Percentiles rank a stretch among this genome's conserved stretches.
Conservation (phyloP, 2,797 vertebrate species). For the Carcharodon carcharias region DNA sequence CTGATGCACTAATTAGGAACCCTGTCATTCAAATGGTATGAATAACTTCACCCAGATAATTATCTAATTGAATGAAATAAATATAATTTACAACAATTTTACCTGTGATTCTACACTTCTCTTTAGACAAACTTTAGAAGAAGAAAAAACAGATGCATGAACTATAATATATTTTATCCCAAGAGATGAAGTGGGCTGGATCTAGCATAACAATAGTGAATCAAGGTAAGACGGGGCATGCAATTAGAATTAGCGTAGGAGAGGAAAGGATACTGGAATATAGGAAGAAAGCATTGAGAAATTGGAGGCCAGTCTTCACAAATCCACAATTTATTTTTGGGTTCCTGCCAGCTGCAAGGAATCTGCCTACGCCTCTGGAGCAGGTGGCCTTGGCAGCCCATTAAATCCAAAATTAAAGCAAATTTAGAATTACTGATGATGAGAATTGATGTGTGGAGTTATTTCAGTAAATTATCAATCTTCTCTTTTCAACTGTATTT, state of each 20-base stretch:
- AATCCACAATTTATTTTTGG: not conserved
- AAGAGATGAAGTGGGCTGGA: not conserved
- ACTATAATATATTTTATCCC: not conserved
- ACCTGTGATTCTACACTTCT: not conserved
- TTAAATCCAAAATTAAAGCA: not conserved
- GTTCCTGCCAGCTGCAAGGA: not conserved
- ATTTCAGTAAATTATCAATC: not conserved
- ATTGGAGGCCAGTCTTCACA: not conserved
- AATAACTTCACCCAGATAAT: not conserved
- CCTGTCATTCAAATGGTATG: not conserved
- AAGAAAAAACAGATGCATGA: not conserved
- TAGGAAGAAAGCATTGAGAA: not conserved
- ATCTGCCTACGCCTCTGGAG: not conserved
- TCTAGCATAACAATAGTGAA: not conserved
- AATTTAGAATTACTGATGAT: not conserved
- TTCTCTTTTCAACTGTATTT: not conserved
- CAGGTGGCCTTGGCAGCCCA: not conserved
- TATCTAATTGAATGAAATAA: not conserved
- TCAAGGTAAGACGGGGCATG: not conserved
- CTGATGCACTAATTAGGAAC: not conserved
- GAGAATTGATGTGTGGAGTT: not conserved
- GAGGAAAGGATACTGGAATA: not conserved
- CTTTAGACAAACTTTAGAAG: not conserved
- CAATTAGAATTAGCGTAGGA: not conserved
- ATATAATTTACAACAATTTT: not conserved